These are phyloP conservation scores for Ophioninae sp. DNA, from an alignment of 2,888 invertebrate species.

Conservation along the genomic window DNA sequence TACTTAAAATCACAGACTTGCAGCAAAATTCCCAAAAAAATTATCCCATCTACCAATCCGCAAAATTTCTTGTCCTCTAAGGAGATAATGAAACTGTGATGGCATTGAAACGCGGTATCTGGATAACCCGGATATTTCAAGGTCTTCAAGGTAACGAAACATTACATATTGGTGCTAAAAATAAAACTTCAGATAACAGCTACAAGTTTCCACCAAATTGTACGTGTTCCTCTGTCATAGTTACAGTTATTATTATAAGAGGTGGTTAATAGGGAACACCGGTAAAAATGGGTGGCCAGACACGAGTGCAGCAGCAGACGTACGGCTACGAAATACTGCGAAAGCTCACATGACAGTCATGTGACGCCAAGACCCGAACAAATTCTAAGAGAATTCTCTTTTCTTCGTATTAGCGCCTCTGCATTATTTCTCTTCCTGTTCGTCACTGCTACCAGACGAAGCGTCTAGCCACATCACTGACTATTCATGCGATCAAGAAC, in stretches of 20 bases:
- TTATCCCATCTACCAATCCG: too few species aligned
- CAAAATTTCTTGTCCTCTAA: too few species aligned
- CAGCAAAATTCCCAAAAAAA: too few species aligned
- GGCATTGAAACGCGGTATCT: too few species aligned
- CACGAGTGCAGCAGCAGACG: conserved; percentile 7
- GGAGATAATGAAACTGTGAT: too few species aligned
- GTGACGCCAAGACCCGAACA: conserved; percentile 44
- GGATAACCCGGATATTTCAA: too few species aligned
- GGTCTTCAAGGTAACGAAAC: too few species aligned
- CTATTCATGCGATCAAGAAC: conserved; percentile 36
- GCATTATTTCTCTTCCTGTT: conserved; percentile 1
- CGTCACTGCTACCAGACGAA: conserved; percentile 16
- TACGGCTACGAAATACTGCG: neutral
- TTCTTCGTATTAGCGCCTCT: conserved; percentile 12
- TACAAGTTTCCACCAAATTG: neutral
- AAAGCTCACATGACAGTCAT: conserved; percentile 39
- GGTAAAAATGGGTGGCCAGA: conserved; percentile 6
- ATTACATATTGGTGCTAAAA: too few species aligned
- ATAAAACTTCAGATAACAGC: neutral
- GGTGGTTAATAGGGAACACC: neutral
- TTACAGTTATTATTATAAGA: neutral
- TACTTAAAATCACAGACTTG: too few species aligned
- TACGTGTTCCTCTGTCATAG: neutral
- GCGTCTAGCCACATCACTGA: conserved; percentile 9
- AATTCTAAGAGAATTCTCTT: conserved; percentile 26